Evolutionary conservation across 2,113 vertebrate species (phyloP).

Genomic region (Ophthalmolycus amberensis): DNA sequence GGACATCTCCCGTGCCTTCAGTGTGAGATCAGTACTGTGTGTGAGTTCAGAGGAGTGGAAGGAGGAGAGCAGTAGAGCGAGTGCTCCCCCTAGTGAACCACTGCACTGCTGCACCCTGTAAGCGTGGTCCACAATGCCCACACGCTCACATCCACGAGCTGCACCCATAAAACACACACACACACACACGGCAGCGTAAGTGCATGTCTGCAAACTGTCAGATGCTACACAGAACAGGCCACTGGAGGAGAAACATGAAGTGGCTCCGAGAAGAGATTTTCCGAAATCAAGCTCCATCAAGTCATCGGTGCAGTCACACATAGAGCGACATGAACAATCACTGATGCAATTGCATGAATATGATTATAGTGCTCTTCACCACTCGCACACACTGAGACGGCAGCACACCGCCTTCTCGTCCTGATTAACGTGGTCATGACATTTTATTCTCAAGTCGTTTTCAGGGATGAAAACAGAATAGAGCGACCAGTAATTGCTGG

Average conservation of each 20-base stretch:
- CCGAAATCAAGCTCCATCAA: conserved; percentile 65
- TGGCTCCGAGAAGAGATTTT: conserved; percentile 64
- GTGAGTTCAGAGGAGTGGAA: neutral
- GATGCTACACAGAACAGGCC: conserved; percentile 48
- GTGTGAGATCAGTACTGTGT: neutral
- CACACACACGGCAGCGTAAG: conserved; percentile 18
- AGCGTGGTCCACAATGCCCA: neutral
- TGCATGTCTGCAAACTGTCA: conserved; percentile 49
- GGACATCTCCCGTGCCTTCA: neutral
- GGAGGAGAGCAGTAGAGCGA: conserved; percentile 41
- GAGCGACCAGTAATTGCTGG: neutral
- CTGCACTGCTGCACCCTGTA: neutral
- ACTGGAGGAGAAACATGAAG: conserved; percentile 66
- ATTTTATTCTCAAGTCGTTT: neutral
- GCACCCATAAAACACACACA: conserved; percentile 10
- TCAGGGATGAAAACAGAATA: neutral
- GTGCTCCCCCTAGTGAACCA: conserved; percentile 71
- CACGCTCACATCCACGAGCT: neutral
- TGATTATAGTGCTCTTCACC: neutral
- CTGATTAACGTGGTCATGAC: conserved; percentile 1
- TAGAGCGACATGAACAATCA: conserved; percentile 30
- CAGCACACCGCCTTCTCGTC: neutral
- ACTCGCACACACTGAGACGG: neutral
- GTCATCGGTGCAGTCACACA: conserved; percentile 48
- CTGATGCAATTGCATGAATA: conserved; percentile 31